phyloP scores from a whole-genome alignment of 2,888 invertebrate species.

The Eristalis pertinax region DNA sequence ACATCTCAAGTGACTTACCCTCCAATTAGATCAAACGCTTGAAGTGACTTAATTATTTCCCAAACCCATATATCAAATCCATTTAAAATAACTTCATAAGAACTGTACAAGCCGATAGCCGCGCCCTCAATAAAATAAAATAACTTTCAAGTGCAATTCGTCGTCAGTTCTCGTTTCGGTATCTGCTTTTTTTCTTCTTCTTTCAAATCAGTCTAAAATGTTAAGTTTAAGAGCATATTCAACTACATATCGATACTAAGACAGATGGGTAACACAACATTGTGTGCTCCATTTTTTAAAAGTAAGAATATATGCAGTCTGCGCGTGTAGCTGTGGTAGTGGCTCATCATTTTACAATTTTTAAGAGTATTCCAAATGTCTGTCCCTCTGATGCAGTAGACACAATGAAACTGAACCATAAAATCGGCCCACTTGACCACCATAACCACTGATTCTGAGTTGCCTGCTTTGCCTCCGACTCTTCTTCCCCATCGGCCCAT shows the following conservation, averaged over 20 bases:
- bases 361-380: slow-evolving; percentile 62
- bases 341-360: slow-evolving; percentile 55
- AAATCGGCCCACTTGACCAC: slow-evolving; percentile 70
- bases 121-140: slow-evolving; percentile 24
- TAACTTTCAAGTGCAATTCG: slow-evolving; percentile 55
- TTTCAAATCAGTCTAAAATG: slow-evolving; percentile 28
- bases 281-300: slow-evolving; percentile 45
- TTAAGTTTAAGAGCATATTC: slow-evolving; percentile 37
- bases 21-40: slow-evolving; percentile 47
- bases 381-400: slow-evolving; percentile 39
- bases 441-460: slow-evolving; percentile 56
- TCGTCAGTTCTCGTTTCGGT: slow-evolving; percentile 12
- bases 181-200: background rate
- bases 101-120: slow-evolving; percentile 34
- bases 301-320: slow-evolving; percentile 8
- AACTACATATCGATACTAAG: slow-evolving; percentile 37
- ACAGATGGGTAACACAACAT: slow-evolving; percentile 68
- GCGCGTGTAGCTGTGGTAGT: slow-evolving; percentile 26
- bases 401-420: slow-evolving; percentile 64
- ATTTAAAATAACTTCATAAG: slow-evolving; percentile 53
- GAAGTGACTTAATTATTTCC: slow-evolving; percentile 45
- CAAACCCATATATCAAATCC: slow-evolving; percentile 58
- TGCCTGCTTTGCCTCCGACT: background rate
- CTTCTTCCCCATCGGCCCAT: background rate
- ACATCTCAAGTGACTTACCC: slow-evolving; percentile 36